Percentiles rank a stretch among this genome's conserved stretches.
Conservation (phyloP, 1,140 invertebrate species). For the Eriocheir sinensis region DNA sequence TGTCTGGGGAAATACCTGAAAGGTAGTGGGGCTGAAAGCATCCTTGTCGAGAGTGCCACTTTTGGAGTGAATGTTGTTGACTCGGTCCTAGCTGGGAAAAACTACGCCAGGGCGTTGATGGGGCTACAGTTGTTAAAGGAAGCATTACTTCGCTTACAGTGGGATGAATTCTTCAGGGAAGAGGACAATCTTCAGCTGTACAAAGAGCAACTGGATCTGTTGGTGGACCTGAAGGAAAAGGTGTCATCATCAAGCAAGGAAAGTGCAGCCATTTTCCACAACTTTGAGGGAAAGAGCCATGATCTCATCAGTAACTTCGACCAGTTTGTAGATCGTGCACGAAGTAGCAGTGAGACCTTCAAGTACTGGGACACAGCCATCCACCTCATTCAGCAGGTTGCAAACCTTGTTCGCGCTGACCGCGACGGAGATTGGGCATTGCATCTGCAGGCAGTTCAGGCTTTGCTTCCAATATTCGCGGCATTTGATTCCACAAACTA, state of each 20-base stretch:
- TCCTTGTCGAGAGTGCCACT: background rate
- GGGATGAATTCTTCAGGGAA: background rate
- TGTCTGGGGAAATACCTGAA: conserved; percentile 33
- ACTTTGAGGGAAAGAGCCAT: background rate
- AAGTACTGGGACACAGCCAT: background rate
- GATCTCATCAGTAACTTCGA: background rate
- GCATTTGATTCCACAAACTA: conserved; percentile 37
- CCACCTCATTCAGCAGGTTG: background rate
- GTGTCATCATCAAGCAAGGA: background rate
- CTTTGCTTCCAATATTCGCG: conserved; percentile 25
- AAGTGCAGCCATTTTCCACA: background rate
- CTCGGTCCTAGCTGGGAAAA: background rate
- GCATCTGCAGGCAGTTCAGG: background rate
- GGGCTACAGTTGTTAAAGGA: background rate
- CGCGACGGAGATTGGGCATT: conserved; percentile 38
- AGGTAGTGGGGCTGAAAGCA: conserved; percentile 15
- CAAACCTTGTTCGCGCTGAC: background rate
- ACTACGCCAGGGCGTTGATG: background rate
- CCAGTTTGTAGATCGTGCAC: background rate
- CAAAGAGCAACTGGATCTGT: background rate
- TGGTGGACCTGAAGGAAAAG: background rate
- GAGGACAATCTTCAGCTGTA: background rate
- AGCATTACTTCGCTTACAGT: background rate
- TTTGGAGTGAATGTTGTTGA: conserved; percentile 40
- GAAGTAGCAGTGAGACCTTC: background rate